Evolutionary conservation across 2,888 invertebrate genomes (phyloP).

Genomic region (Myopa testacea): DNA sequence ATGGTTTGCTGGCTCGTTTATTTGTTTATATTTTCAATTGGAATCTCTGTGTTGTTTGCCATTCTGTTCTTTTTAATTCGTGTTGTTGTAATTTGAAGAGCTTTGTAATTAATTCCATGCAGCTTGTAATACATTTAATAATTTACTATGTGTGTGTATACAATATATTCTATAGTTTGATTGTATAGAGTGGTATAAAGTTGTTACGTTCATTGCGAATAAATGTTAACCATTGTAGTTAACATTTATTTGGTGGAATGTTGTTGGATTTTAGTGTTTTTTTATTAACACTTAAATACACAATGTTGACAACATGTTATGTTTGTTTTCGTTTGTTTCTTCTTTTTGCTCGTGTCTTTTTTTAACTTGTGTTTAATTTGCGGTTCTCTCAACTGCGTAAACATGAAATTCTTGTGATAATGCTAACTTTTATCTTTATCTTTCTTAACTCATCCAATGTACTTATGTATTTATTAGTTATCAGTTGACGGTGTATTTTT

Average conservation of each 20-base stretch:
- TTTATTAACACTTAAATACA: background rate
- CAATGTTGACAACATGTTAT: constrained; percentile 6
- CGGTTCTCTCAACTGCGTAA: background rate
- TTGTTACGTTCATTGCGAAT: background rate
- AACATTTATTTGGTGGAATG: background rate
- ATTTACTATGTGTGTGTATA: background rate
- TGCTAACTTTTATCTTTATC: background rate
- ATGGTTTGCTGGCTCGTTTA: constrained; percentile 6
- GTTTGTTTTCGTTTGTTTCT: too few relatives aligned
- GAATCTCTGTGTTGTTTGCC: constrained; percentile 16
- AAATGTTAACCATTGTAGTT: background rate
- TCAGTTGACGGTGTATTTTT: background rate
- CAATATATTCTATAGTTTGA: background rate
- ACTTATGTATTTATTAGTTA: background rate
- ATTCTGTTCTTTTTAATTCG: constrained; percentile 10
- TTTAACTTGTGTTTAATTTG: background rate
- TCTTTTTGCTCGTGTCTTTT: background rate
- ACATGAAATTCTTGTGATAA: background rate
- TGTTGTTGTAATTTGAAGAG: constrained; percentile 34
- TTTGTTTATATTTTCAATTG: constrained; percentile 31
- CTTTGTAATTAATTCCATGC: constrained; percentile 26
- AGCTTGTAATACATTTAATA: background rate
- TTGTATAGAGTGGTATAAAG: too few relatives aligned
- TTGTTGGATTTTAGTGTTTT: background rate
- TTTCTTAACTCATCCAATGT: background rate